phyloP scores from a whole-genome alignment of 2,113 vertebrate genomes.

The Phylloscopus trochilus region DNA sequence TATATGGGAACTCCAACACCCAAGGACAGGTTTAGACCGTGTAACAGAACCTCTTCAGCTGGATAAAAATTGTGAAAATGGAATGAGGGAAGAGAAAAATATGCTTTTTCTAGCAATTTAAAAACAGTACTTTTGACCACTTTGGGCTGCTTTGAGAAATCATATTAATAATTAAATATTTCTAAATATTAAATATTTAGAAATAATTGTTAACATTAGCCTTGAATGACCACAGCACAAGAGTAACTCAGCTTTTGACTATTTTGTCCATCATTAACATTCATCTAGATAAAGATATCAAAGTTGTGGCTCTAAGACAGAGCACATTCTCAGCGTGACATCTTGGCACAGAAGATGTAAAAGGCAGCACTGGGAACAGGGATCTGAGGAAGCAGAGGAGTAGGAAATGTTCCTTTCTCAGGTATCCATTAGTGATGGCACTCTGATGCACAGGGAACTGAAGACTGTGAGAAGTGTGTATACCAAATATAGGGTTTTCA shows the following conservation, averaged over 20 bases:
- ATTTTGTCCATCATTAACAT: not conserved
- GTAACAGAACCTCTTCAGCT: not conserved
- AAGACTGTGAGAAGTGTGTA: not conserved
- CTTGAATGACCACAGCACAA: not conserved
- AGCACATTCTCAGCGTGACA: accelerated
- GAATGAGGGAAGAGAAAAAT: not conserved
- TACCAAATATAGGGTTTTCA: not conserved
- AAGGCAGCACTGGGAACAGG: not conserved
- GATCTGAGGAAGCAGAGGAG: not conserved
- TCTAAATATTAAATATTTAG: no score
- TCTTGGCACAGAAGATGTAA: not conserved
- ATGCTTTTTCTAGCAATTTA: not conserved
- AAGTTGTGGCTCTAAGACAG: not conserved
- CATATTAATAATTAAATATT: no score
- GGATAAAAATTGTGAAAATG: not conserved
- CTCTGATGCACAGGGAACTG: not conserved
- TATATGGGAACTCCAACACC: not conserved
- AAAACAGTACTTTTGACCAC: not conserved
- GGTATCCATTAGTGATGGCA: not conserved
- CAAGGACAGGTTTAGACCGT: not conserved
- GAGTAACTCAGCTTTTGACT: not conserved
- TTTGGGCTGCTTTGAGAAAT: not conserved
- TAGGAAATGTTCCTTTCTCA: not conserved
- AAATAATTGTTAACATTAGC: not conserved
- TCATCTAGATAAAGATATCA: not conserved